Evolutionary conservation across 1,140 invertebrate species (phyloP).

Genomic region (Meloidogyne chitwoodi): DNA sequence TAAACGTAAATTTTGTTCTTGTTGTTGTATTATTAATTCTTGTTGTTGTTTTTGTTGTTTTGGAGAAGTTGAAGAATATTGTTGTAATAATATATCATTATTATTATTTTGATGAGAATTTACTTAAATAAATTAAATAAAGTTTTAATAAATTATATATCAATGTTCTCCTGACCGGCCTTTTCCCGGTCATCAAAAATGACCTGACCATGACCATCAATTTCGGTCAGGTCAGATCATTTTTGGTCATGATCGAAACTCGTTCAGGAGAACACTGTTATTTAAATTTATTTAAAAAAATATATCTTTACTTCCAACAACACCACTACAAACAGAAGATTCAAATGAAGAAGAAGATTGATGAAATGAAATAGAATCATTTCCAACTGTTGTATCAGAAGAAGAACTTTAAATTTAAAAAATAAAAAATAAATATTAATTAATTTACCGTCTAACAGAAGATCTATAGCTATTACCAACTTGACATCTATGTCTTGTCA

Average conservation of each 20-base stretch:
- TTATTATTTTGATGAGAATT: background rate
- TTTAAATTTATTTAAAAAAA: too few species aligned
- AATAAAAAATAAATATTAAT: background rate
- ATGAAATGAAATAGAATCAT: constrained; percentile 15
- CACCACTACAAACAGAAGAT: constrained; percentile 3
- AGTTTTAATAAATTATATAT: too few species aligned
- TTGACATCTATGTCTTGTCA: constrained; percentile 47
- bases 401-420: constrained; percentile 17
- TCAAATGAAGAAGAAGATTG: constrained; percentile 18
- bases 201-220: too few species aligned
- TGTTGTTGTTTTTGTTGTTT: background rate
- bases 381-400: constrained; percentile 28
- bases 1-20: background rate
- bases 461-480: constrained; percentile 54
- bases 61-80: background rate
- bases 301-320: background rate
- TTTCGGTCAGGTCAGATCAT: too few species aligned
- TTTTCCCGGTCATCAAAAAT: too few species aligned
- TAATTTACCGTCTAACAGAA: constrained; percentile 38
- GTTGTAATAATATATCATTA: background rate
- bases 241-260: too few species aligned
- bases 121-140: too few species aligned
- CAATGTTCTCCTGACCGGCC: too few species aligned
- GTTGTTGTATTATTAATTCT: constrained; percentile 5
- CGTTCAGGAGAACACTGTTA: too few species aligned